A percentile compares a stretch with the other conserved stretches of the same genome.
phyloP scores from a whole-genome alignment of 2,797 vertebrate genomes.

The Cyclura pinguis region DNA sequence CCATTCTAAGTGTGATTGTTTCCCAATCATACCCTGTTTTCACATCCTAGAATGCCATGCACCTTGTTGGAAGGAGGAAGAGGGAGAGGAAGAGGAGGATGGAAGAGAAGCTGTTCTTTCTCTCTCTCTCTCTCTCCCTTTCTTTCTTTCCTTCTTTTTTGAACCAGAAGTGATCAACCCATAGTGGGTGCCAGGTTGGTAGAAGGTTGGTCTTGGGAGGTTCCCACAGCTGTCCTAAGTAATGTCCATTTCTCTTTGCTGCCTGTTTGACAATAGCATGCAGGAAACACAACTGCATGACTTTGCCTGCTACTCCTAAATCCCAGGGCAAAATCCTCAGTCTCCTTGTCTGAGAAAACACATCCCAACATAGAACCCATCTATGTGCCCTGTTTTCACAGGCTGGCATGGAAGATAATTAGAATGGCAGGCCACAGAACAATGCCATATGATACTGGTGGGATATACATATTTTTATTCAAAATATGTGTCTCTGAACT shows the following conservation, averaged over 20 bases:
- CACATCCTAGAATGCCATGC: not conserved
- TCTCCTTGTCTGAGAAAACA: not conserved
- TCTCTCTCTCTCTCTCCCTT: too few relatives aligned
- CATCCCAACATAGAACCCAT: not conserved
- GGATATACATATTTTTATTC: constrained; percentile 5
- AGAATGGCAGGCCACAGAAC: not conserved
- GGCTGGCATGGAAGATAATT: not conserved
- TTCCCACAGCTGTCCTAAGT: not conserved
- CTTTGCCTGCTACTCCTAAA: not conserved
- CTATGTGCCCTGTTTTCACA: not conserved
- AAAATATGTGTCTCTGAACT: too few relatives aligned
- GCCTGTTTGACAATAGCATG: not conserved
- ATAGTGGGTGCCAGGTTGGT: not conserved
- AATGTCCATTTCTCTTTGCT: not conserved
- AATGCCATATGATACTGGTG: not conserved
- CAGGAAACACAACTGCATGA: not conserved
- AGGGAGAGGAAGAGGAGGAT: too few relatives aligned
- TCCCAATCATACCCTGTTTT: not conserved
- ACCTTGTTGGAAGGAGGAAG: not conserved
- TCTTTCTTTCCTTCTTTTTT: too few relatives aligned
- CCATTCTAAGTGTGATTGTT: not conserved
- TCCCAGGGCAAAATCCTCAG: not conserved
- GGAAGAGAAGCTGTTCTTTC: not conserved
- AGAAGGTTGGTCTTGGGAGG: not conserved
- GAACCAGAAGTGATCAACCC: not conserved